These are phyloP conservation scores for Chrysolina americana DNA, from an alignment of 2,888 invertebrate genomes.

Conservation along the genomic window DNA sequence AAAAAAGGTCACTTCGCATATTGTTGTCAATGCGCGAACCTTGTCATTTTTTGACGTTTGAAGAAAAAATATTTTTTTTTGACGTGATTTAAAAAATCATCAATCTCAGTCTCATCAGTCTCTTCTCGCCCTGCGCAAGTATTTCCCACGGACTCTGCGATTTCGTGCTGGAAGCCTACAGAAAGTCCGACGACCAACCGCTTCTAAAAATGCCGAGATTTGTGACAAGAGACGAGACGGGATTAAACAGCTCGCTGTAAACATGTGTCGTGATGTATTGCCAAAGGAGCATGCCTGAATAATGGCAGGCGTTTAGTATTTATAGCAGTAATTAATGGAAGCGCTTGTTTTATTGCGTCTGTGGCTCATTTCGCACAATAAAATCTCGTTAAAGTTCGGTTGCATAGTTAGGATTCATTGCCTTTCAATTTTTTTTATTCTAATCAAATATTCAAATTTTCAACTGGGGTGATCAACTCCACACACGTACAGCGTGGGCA, in stretches of 20 bases:
- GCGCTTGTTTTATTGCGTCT: slow-evolving; percentile 56
- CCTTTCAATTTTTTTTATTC: slow-evolving; percentile 20
- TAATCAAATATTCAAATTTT: neutral
- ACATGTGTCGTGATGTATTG: slow-evolving; percentile 50
- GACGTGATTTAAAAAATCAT: neutral
- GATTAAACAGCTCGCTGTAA: slow-evolving; percentile 56
- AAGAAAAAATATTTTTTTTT: too few species aligned
- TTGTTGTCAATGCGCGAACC: too few species aligned
- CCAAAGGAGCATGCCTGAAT: slow-evolving; percentile 9
- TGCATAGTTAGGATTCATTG: slow-evolving; percentile 40
- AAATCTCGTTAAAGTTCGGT: slow-evolving; percentile 46
- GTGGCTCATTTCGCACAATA: slow-evolving; percentile 41
- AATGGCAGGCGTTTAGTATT: slow-evolving; percentile 56
- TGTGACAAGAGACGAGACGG: slow-evolving; percentile 49
- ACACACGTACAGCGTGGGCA: too few species aligned
- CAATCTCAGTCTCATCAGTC: neutral
- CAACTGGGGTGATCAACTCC: too few species aligned
- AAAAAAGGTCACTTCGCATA: too few species aligned
- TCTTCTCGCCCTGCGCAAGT: neutral
- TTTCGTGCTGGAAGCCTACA: neutral
- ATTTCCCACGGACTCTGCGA: neutral
- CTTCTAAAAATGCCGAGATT: slow-evolving; percentile 29
- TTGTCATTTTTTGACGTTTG: too few species aligned
- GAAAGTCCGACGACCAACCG: neutral
- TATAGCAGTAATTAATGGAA: slow-evolving; percentile 58